Evolutionary conservation across 2,797 vertebrate species (phyloP).

Genomic region (Eidolon dupreanum): DNA sequence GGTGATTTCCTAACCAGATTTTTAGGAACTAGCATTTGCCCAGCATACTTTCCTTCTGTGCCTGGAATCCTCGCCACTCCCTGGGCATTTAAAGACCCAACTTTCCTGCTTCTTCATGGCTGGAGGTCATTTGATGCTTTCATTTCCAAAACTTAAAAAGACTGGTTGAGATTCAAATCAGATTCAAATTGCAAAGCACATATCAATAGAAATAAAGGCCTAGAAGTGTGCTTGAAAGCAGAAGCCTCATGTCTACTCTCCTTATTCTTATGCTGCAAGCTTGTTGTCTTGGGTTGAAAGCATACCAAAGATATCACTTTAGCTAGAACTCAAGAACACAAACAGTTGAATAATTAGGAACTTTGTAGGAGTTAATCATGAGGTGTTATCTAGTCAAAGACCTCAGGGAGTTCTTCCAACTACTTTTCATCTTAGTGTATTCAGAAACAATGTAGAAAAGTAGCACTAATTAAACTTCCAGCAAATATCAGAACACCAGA

Average conservation of each 20-base stretch:
- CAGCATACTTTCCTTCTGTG: neutral
- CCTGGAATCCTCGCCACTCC: neutral
- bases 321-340: neutral
- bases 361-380: neutral
- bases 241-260: neutral
- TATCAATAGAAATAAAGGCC: neutral
- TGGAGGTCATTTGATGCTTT: neutral
- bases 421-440: neutral
- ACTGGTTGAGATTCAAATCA: neutral
- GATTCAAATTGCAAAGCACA: neutral
- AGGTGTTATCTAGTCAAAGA: neutral
- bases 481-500: neutral
- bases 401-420: neutral
- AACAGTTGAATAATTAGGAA: neutral
- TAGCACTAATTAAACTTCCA: neutral
- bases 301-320: neutral
- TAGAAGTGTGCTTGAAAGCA: neutral
- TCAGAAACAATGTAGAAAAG: neutral
- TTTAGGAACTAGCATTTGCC: neutral
- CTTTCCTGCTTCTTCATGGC: neutral
- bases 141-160: neutral
- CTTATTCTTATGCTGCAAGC: neutral
- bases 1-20: neutral
- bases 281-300: neutral
- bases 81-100: neutral